Base-by-base conservation (phyloP, 2,113 vertebrate species). In the Oceanites oceanicus region DNA sequence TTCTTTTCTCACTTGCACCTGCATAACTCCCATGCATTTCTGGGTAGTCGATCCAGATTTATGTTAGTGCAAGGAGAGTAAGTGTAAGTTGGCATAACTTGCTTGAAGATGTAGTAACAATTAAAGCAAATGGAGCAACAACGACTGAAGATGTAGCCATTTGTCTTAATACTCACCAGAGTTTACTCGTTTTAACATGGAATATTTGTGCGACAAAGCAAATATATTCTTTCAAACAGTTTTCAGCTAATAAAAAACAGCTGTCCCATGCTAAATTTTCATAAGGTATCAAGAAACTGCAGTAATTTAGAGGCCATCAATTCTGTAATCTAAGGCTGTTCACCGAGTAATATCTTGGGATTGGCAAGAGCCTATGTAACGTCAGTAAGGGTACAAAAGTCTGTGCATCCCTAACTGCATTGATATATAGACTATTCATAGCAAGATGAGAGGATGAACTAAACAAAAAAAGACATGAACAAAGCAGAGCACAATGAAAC, bases 401-500 rank as follows among this genome's bases (percentile, higher is more conserved):
- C 81, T 79, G 71, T 50, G 62, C 74, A 26, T 38, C 61, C 52
- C 68, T 66, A 88, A 52, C 47, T 58, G 49, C 62, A 45, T 3
- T 58, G 88, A 92, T 40, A n/a, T 15, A 63, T 8, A 74, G 61
- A 88, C 34, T 44, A 78, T 36, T 86, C 59, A 38, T 0, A 72
- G 86, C 45, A 55, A 73, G 92, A 81, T 62, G 68, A 93, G 45
- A 85, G 47, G 84, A 89, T 92, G 91, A 91, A 73, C 68, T 50
- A 47, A 95, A 94, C 52, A 93, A 91, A 96, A 73, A 74, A 66
- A 56, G 52, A 79, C 72, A 34, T 9, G 55, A 86, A 58, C 56
- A 92, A 91, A 89, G 92, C 81, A 87, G 73, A 95, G 81, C 67
- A 87, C 45, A 86, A 18, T 47, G 62, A 29, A 95, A 94, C 18